Percentiles rank a stretch among this genome's conserved stretches.
Conservation (phyloP, 2,888 invertebrate genomes). For the Sipha maydis region DNA sequence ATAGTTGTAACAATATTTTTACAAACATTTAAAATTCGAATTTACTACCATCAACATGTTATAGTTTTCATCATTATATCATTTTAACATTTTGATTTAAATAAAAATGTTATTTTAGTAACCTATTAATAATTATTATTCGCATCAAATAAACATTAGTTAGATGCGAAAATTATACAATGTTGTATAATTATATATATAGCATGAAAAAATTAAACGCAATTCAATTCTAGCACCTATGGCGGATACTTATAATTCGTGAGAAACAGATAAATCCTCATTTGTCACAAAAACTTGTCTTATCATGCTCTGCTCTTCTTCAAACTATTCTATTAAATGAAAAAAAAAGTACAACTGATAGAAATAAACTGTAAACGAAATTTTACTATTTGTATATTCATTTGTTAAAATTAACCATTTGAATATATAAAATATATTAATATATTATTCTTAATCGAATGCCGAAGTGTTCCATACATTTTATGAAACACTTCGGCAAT, state of each 20-base stretch:
- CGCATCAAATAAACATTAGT: too few species aligned
- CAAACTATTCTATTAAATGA: neutral
- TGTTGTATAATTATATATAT: too few species aligned
- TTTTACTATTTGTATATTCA: neutral
- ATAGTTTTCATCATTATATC: neutral
- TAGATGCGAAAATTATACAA: too few species aligned
- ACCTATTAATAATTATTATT: neutral
- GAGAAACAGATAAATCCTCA: too few species aligned
- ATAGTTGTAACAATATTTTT: neutral
- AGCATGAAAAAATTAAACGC: too few species aligned
- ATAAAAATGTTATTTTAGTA: neutral
- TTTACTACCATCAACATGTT: neutral
- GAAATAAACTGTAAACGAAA: neutral
- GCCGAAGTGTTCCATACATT: too few species aligned
- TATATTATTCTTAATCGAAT: too few species aligned
- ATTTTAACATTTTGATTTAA: neutral
- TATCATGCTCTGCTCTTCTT: neutral
- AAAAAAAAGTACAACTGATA: neutral
- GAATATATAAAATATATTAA: too few species aligned
- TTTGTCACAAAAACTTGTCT: too few species aligned
- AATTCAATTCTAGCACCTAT: too few species aligned
- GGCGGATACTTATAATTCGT: too few species aligned
- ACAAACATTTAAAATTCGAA: neutral
- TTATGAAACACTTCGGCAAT: neutral
- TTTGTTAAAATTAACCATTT: neutral